phyloP scores from a whole-genome alignment of 1,140 invertebrate species.

The Heterodera carotae region DNA sequence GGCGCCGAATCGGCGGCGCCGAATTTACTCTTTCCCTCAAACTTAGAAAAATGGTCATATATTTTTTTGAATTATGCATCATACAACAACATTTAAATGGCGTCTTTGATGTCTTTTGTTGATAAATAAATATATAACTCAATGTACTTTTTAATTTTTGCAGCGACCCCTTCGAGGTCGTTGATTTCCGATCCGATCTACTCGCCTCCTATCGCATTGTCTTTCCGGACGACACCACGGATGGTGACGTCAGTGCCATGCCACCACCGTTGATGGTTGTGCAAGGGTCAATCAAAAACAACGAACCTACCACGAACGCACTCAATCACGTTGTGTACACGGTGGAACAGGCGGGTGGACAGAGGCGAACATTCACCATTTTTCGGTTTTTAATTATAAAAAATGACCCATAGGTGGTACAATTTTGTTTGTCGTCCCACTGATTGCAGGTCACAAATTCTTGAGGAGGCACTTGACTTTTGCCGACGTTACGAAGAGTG shows the following conservation, averaged over 20 bases:
- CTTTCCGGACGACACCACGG: background rate
- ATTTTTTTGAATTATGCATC: too few relatives aligned
- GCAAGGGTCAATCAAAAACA: conserved; percentile 19
- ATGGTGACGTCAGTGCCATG: too few relatives aligned
- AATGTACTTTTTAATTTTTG: too few relatives aligned
- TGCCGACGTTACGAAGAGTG: conserved; percentile 55
- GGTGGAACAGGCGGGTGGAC: background rate
- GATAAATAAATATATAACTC: too few relatives aligned
- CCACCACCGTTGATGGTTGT: conserved; percentile 8
- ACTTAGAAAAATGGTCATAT: too few relatives aligned
- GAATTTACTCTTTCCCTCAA: too few relatives aligned
- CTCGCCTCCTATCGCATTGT: conserved; percentile 14
- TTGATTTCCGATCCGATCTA: conserved; percentile 21
- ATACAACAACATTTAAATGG: too few relatives aligned
- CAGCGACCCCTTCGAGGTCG: conserved; percentile 27
- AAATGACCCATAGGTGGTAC: too few relatives aligned
- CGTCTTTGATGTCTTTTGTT: too few relatives aligned
- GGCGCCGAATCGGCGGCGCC: too few relatives aligned
- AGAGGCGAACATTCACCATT: conserved; percentile 6
- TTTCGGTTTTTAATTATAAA: background rate
- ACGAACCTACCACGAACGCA: conserved; percentile 3
- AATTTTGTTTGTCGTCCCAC: background rate
- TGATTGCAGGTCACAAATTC: background rate
- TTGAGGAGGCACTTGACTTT: conserved; percentile 52
- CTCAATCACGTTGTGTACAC: conserved; percentile 25